Percentiles rank a stretch among this genome's conserved stretches.
Evolutionary conservation across 1,140 invertebrate species (phyloP).

Genomic region (Popillia japonica): DNA sequence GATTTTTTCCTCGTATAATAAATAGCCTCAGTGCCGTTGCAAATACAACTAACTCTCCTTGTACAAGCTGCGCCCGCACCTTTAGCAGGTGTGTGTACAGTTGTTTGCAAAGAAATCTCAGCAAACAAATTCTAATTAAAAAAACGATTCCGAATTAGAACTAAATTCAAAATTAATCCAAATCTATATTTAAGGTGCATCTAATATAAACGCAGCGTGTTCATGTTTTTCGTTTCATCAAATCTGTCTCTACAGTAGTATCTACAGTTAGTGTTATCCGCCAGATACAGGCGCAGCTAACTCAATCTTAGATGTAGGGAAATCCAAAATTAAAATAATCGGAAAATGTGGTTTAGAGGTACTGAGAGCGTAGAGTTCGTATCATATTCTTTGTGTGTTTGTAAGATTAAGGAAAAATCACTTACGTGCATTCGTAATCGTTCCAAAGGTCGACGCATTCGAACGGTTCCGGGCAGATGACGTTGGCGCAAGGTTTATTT

Average conservation of each 20-base stretch:
- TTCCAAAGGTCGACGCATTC: conserved; percentile 97
- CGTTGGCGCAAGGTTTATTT: conserved; percentile 92
- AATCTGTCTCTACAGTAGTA: neutral
- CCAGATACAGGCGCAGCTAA: neutral
- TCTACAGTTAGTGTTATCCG: too few species aligned
- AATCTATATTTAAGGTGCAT: neutral
- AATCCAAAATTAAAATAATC: conserved; percentile 7
- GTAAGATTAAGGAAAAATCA: conserved; percentile 49
- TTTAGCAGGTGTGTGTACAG: neutral
- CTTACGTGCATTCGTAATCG: conserved; percentile 97
- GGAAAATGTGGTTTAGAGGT: neutral
- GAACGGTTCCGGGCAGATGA: conserved; percentile 91
- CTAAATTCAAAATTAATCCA: neutral
- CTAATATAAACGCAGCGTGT: neutral
- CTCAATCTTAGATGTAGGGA: conserved; percentile 35
- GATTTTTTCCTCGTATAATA: conserved; percentile 45
- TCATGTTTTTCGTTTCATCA: neutral
- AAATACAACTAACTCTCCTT: neutral
- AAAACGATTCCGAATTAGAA: neutral
- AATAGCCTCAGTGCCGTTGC: neutral
- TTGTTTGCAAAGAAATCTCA: neutral
- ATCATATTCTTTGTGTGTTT: too few species aligned
- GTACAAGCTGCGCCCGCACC: neutral
- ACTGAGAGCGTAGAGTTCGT: too few species aligned
- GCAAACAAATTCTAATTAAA: conserved; percentile 18